Evolutionary conservation across 2,797 vertebrate species (phyloP), one percentile per base, ranked within the genome.

Genomic region (Sebastes minor): DNA sequence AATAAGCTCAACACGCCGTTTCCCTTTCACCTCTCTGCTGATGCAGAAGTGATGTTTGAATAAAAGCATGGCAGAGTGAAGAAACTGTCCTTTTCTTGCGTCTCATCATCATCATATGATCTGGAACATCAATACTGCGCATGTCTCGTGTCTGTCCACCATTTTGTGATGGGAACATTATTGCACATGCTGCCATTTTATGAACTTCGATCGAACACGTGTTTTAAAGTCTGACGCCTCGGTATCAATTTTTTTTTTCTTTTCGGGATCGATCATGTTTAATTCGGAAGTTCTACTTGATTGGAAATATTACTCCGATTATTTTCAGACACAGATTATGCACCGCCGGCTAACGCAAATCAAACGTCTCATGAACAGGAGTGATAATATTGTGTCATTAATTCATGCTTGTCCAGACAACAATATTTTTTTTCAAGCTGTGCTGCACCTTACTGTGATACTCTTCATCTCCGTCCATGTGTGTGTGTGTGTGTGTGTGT

Each of bases 141-240:
- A 91, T 91, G 91, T 85, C 84, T 80, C 42, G 4, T 32, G 67
- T 89, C 93, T 28, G 67, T 88, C 93, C 91, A 82, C 95, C 94
- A 95, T 95, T 95, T 95, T 95, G 93, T 94, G 88, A 82, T 82
- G 71, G 72, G 63, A 86, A 85, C 82, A 77, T 86, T 74, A 82
- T 38, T 85, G 56, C 87, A 78, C 80, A 30, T 77, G 90, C 89
- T 86, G 83, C 94, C 94, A 94, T 94, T 94, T 95, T 90, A 89
- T 81, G 83, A 88, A 75, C 55, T 83, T 72, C 7, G 7, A 25
- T 10, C 5, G 35, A 35, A 28, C 69, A 74, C 14, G 25, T 81
- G 83, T 63, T 86, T 61, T 16, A 49, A 68, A 42, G 38, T 76
- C 33, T 1, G 53, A 30, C 7, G 22, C 13, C 22, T 42, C 25